Base-by-base conservation (phyloP, 1,140 invertebrate species). In the Sitodiplosis mosellana region DNA sequence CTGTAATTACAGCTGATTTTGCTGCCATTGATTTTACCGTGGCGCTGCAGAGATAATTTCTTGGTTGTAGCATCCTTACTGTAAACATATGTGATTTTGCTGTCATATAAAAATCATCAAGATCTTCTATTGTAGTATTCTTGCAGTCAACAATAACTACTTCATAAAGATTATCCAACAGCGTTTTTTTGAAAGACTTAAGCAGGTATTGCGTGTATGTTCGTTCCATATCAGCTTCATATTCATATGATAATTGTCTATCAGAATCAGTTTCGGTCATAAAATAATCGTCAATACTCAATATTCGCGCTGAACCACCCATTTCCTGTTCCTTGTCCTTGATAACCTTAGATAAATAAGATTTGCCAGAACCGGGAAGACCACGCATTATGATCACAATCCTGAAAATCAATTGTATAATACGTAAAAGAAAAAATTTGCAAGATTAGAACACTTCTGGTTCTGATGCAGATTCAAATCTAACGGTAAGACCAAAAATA, bases 201-300 rank as follows among this genome's bases (percentile, higher is more conserved):
- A 85, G 69, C 33, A 97, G 69, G 44, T 85, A 91, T 27, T 71
- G 71, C 51, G 83, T 61, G 57, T 96, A 96, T 20, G 72, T 73
- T 42, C 78, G 72, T 64, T 95, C 91, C 74, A 86, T 78, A 22
- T 73, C 75, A 48, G 78, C 72, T 54, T 97, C 91, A 67, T 85
- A 95, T 60, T 94, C 89, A 62, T 93, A 96, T 46, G 87, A 78
- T 69, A 92, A 77, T 52, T 86, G 80, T 46, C 73, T 75, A 74
- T 57, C 81, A 75, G 81, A 79, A 64, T 93, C 90, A 45, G 80
- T 76, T 70, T 95, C 91, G 41, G 83, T 78, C 67, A 94, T 83
- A 57, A 94, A 96, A 65, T 96, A 97, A 69, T 97, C 91, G 67
- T 97, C 91, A 38, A 97, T 74, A 52, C 86, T 90, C 46, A 96